Base-by-base conservation (phyloP, 2,797 vertebrate genomes). In the Coilia nasus region DNA sequence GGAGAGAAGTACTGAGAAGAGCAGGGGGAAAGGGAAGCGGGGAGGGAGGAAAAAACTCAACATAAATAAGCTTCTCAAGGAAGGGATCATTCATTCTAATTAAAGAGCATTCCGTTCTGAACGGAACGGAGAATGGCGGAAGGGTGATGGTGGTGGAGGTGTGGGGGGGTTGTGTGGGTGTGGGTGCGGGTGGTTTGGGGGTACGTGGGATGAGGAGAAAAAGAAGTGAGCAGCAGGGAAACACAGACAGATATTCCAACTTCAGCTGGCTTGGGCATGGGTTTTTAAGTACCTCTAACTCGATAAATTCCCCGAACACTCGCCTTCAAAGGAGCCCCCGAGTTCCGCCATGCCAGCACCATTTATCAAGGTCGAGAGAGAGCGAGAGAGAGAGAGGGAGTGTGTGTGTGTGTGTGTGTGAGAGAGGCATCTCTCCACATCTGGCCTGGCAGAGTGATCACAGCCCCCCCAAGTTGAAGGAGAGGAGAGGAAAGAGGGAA, bases 71-170 rank as follows among this genome's bases (percentile, higher is more conserved):
- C 81, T 75, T 90, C 88, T 60, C 23, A 21, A 90, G 91, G 87
- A 95, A 87, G 85, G 83, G 87, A 92, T 91, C 89, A 88, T 92
- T 94, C 89, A 88, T 92, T 93, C 91, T 94, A 94, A 95, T 95
- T 94, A 94, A 90, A 90, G 21, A 89, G 86, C 90, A 90, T 90
- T 93, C 86, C 90, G 89, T 88, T 81, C 82, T 81, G 90, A 92
- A 89, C 89, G 60, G 90, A 92, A 89, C 89, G 60, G 88, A 23
- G 85, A 21, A 82, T 71, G 90, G 85, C 84, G 86, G 83, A 19
- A 25, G 19, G 62, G 62, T 67, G 62, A 12, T 67, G 62, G 11
- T 28, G 62, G 62, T 28, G 10, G n/a, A 7, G 14, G 28, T 25
- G 6, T 25, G 64, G 5, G 64, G 64, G 15, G 23, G 2, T 0